Conservation (phyloP, 2,797 vertebrate genomes). For the Bufotes viridis region DNA sequence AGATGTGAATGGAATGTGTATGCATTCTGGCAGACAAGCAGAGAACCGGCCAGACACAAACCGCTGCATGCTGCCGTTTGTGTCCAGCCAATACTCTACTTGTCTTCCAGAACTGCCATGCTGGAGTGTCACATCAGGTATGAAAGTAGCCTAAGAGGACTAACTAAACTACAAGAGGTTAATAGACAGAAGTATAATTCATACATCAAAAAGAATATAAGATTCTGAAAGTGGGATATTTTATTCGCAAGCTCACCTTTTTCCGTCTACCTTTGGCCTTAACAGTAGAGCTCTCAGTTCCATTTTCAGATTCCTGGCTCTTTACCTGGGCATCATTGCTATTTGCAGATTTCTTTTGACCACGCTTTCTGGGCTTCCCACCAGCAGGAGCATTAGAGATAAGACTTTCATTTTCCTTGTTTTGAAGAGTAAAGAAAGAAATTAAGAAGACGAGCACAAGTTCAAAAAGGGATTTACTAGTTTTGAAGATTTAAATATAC, state of each 20-base stretch:
- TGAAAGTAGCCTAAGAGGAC: too few species aligned
- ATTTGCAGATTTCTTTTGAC: background rate
- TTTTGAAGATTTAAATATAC: background rate
- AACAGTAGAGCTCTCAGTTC: background rate
- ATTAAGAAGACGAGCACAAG: background rate
- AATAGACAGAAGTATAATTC: background rate
- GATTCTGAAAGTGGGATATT: background rate
- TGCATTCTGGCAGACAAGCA: too few species aligned
- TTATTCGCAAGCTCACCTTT: slow-evolving; percentile 8
- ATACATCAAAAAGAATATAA: background rate
- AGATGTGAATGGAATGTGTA: too few species aligned
- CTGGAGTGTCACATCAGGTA: too few species aligned
- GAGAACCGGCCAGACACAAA: too few species aligned
- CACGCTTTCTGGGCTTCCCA: background rate
- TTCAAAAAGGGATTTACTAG: background rate
- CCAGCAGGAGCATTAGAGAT: background rate
- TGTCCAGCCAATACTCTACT: too few species aligned
- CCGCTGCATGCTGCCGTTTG: too few species aligned
- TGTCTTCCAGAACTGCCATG: too few species aligned
- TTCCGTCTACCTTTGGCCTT: background rate
- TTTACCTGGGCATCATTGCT: background rate
- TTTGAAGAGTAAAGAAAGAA: background rate
- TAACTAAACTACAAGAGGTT: too few species aligned
- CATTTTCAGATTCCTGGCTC: background rate
- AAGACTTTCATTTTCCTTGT: background rate